Conservation (phyloP, 2,113 vertebrate genomes). For the Pseudonaja textilis region DNA sequence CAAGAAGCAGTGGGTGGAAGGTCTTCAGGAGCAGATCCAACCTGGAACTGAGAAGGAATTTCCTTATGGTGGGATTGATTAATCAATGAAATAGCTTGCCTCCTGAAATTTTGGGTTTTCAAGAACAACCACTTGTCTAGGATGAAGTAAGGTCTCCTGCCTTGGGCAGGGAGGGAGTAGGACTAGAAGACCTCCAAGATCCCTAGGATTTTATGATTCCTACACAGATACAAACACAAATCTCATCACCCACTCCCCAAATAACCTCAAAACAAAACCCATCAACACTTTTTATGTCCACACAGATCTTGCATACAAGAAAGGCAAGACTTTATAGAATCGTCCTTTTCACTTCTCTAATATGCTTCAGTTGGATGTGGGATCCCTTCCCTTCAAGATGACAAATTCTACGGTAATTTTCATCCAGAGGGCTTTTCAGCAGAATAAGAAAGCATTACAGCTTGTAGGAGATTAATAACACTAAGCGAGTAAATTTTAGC, state of each 20-base stretch:
- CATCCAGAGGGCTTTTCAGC: conserved; percentile 23
- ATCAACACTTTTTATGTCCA: neutral
- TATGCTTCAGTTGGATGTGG: neutral
- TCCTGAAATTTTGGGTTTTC: too few species aligned
- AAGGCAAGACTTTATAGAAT: conserved; percentile 24
- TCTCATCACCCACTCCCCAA: neutral
- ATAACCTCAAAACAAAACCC: neutral
- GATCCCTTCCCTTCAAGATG: conserved; percentile 27
- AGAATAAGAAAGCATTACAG: conserved; percentile 16
- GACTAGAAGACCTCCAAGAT: too few species aligned
- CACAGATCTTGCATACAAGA: neutral
- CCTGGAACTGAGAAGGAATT: too few species aligned
- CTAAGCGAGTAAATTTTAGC: conserved; percentile 12
- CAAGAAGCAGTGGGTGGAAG: too few species aligned
- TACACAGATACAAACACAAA: neutral
- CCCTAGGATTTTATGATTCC: neutral
- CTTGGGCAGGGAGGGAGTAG: too few species aligned
- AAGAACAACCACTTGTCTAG: too few species aligned
- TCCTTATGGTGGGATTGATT: too few species aligned
- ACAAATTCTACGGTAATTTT: neutral
- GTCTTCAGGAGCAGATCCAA: too few species aligned
- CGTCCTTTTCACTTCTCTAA: conserved; percentile 36
- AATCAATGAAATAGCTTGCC: too few species aligned
- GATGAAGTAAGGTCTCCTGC: too few species aligned
- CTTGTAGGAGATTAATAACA: neutral